A percentile compares a stretch with the other conserved stretches of the same genome.
Conservation (phyloP, 2,888 invertebrate genomes). For the Napeogenes inachia region DNA sequence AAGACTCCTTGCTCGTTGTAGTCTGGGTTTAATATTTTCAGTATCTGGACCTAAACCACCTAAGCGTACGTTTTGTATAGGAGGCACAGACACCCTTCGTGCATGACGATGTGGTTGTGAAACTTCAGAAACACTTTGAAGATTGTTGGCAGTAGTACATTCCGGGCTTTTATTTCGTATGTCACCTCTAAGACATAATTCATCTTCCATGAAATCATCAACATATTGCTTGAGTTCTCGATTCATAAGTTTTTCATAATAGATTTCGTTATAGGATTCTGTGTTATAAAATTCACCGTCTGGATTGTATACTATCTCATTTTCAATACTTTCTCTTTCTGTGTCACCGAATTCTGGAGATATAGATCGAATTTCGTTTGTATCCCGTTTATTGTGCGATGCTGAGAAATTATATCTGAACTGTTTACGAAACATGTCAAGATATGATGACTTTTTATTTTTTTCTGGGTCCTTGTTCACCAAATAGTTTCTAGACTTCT, state of each 20-base stretch:
- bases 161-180: constrained; percentile 39
- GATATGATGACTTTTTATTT: constrained; percentile 47
- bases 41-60: constrained; percentile 68
- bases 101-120: constrained; percentile 47
- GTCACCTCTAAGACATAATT: constrained; percentile 39
- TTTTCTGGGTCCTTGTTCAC: constrained; percentile 52
- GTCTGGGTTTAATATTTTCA: constrained; percentile 61
- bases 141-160: constrained; percentile 41
- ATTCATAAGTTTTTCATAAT: constrained; percentile 59
- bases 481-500: constrained; percentile 48
- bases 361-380: constrained; percentile 57
- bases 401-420: constrained; percentile 39
- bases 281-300: constrained; percentile 57
- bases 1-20: constrained; percentile 67
- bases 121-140: constrained; percentile 63
- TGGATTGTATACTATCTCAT: constrained; percentile 39
- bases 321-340: constrained; percentile 60
- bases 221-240: constrained; percentile 46
- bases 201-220: constrained; percentile 51
- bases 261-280: constrained; percentile 67
- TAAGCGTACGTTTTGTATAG: constrained; percentile 51
- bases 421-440: constrained; percentile 65
- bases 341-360: constrained; percentile 69
- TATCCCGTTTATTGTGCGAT: constrained; percentile 28
- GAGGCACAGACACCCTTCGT: constrained; percentile 47